Conservation (phyloP, 2,113 vertebrate species). For the Phrynocephalus versicolor region DNA sequence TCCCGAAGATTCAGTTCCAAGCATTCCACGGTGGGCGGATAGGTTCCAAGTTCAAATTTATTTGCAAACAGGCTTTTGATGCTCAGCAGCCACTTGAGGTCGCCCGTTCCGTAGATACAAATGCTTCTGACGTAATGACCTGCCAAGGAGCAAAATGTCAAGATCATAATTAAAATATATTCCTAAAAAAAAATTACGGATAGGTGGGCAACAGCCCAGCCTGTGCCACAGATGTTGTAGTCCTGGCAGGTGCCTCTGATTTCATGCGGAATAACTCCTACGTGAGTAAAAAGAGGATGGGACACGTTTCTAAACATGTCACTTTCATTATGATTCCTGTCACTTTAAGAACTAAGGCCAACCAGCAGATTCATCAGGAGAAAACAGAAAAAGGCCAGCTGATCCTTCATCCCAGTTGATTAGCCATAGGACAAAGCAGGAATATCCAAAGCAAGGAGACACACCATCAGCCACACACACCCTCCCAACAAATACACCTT, state of each 20-base stretch:
- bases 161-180: neutral
- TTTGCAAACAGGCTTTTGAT: constrained; percentile 75
- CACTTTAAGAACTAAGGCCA: no score
- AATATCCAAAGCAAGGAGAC: no score
- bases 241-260: neutral
- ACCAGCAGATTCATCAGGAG: no score
- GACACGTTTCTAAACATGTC: no score
- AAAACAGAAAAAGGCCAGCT: no score
- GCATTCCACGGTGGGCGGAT: constrained; percentile 78
- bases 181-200: neutral
- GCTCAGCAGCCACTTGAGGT: constrained; percentile 75
- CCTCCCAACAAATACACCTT: no score
- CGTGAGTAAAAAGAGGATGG: no score
- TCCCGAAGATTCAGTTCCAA: constrained; percentile 75
- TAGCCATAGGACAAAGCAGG: no score
- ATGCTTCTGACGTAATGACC: constrained; percentile 76
- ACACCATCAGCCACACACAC: no score
- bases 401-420: no score
- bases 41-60: constrained; percentile 77
- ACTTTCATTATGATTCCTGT: no score
- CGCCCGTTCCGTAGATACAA: constrained; percentile 78
- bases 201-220: neutral
- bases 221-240: neutral
- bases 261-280: no score
- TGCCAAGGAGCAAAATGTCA: constrained; percentile 41